phyloP scores from a whole-genome alignment of 2,797 vertebrate species.

The Rhincodon typus region DNA sequence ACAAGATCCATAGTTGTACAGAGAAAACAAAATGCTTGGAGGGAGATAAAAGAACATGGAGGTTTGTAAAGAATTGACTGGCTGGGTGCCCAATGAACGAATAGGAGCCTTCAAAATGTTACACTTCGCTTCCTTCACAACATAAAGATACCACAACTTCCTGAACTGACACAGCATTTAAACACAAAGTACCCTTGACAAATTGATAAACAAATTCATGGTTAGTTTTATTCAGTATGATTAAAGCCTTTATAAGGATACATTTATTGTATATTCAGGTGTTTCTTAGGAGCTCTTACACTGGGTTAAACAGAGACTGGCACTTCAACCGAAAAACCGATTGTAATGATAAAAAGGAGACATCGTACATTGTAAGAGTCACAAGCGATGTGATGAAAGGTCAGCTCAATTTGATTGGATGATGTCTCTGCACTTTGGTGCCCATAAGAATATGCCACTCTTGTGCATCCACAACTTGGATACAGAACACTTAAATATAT shows the following conservation, averaged over 20 bases:
- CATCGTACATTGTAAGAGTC: neutral
- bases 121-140: neutral
- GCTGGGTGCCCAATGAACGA: neutral
- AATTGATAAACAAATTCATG: neutral
- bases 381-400: neutral
- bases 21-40: conserved; percentile 5
- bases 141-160: neutral
- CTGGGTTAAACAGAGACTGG: neutral
- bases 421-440: neutral
- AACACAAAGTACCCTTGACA: neutral
- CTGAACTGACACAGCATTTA: neutral
- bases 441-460: neutral
- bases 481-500: neutral
- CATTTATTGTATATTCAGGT: neutral
- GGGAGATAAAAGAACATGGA: neutral
- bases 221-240: neutral
- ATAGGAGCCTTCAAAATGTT: neutral
- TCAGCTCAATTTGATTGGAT: neutral
- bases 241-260: neutral
- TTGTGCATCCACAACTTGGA: neutral
- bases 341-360: neutral
- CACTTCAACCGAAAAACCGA: neutral
- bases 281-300: neutral
- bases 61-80: conserved; percentile 3
- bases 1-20: neutral